A percentile compares a stretch with the other conserved stretches of the same genome.
These are phyloP conservation scores for Falco rusticolus DNA, from an alignment of 2,797 vertebrate species.

Conservation along the genomic window DNA sequence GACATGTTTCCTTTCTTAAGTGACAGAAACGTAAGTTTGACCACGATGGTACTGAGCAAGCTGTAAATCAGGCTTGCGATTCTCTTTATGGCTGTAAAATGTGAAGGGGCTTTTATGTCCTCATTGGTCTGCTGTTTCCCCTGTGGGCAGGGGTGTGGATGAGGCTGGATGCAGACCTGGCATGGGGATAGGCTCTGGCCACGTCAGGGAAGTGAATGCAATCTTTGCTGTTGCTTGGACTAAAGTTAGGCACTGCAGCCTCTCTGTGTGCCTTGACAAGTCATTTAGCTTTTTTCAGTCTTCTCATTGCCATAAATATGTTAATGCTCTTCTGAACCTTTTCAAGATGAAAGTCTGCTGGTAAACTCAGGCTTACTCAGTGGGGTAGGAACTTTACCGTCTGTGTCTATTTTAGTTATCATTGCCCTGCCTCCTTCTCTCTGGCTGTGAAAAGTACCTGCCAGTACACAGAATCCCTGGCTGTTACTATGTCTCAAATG, in stretches of 20 bases:
- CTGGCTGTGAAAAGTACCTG: not conserved
- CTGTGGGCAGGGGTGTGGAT: fast-evolving
- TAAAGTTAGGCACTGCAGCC: not conserved
- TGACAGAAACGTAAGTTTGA: not conserved
- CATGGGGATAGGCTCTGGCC: not conserved
- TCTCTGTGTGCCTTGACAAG: not conserved
- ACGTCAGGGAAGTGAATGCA: not conserved
- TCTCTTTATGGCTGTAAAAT: not conserved
- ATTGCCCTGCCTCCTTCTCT: not conserved
- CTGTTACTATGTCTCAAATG: not conserved
- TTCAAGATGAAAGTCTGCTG: not conserved
- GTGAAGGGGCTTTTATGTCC: not conserved
- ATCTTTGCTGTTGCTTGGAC: not conserved
- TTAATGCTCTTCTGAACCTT: not conserved
- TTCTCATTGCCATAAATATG: not conserved
- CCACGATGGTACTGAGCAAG: not conserved
- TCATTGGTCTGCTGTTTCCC: not conserved
- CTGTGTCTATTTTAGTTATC: not conserved
- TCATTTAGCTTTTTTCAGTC: not conserved
- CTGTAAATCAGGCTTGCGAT: not conserved
- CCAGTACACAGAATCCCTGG: not conserved
- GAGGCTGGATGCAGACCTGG: not conserved
- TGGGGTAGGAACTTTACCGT: not conserved
- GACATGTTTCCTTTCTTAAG: not conserved
- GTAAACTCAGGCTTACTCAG: not conserved